Evolutionary conservation across 1,140 invertebrate genomes (phyloP).

Genomic region (Archivesica marissinica): DNA sequence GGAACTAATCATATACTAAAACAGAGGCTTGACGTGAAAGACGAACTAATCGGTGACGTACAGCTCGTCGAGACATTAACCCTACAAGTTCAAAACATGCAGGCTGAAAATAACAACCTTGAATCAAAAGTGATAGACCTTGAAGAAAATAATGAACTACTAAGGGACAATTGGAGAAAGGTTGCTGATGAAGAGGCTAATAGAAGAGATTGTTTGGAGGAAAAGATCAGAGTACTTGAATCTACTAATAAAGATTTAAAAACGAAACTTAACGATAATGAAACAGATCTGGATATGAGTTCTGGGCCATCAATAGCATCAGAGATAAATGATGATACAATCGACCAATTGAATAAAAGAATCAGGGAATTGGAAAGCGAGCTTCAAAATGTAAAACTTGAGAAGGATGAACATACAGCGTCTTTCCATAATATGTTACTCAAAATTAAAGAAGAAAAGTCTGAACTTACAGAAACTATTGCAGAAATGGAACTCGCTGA

Average conservation of each 20-base stretch:
- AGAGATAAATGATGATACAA: slow-evolving; percentile 55
- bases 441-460: slow-evolving; percentile 74
- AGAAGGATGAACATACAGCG: slow-evolving; percentile 76
- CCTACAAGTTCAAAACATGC: slow-evolving; percentile 66
- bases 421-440: slow-evolving; percentile 72
- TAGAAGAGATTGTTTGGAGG: slow-evolving; percentile 73
- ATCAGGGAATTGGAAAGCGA: slow-evolving; percentile 71
- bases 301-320: slow-evolving; percentile 72
- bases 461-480: slow-evolving; percentile 71
- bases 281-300: slow-evolving; percentile 65
- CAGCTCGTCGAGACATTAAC: slow-evolving; percentile 70
- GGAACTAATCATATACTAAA: slow-evolving; percentile 69
- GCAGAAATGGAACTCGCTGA: slow-evolving; percentile 69
- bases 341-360: slow-evolving; percentile 55
- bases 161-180: slow-evolving; percentile 79
- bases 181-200: slow-evolving; percentile 78
- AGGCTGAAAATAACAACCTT: slow-evolving; percentile 74
- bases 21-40: slow-evolving; percentile 72
- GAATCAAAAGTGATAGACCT: slow-evolving; percentile 72
- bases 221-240: slow-evolving; percentile 77
- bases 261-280: slow-evolving; percentile 72
- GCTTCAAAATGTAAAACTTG: slow-evolving; percentile 70
- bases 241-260: slow-evolving; percentile 74
- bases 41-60: slow-evolving; percentile 63
- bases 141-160: slow-evolving; percentile 78